Percentiles rank a stretch among this genome's conserved stretches.
These are phyloP conservation scores for Irena cyanogastra DNA, from an alignment of 2,113 vertebrate species.

Conservation along the genomic window DNA sequence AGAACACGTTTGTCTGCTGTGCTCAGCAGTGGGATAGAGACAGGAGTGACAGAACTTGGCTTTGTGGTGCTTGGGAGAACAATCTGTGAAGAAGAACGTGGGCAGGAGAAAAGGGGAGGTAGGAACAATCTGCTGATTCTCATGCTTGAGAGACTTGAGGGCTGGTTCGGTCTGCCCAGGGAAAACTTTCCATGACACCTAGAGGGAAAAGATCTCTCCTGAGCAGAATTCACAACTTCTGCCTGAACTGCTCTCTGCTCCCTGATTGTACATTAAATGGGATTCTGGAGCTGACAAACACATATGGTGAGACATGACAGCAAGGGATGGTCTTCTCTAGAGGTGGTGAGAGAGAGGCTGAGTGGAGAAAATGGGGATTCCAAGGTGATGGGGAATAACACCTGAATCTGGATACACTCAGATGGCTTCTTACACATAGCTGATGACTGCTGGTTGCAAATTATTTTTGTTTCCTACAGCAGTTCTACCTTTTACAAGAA, in stretches of 20 bases:
- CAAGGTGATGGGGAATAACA: not conserved
- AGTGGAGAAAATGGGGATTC: not conserved
- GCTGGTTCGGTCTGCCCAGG: not conserved
- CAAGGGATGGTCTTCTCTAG: not conserved
- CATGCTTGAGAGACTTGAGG: not conserved
- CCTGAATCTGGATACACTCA: not conserved
- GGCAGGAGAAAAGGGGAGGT: not conserved
- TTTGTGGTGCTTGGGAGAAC: not conserved
- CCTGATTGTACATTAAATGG: fast-evolving
- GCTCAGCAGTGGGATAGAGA: not conserved
- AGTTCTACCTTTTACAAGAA: not conserved
- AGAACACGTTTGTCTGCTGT: not conserved
- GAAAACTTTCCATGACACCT: not conserved
- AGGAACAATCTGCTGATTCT: not conserved
- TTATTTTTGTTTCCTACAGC: not conserved
- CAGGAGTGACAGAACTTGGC: not conserved
- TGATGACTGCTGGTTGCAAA: not conserved
- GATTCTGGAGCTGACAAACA: not conserved
- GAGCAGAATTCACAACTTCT: not conserved
- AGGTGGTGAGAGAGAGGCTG: not conserved
- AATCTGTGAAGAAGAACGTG: not conserved
- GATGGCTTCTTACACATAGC: not conserved
- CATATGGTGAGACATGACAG: not conserved
- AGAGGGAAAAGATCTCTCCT: not conserved
- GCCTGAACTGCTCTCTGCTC: not conserved